Percentiles rank a stretch among this genome's conserved stretches.
phyloP scores from a whole-genome alignment of 2,113 vertebrate genomes.

The Rhodinocichla rosea region DNA sequence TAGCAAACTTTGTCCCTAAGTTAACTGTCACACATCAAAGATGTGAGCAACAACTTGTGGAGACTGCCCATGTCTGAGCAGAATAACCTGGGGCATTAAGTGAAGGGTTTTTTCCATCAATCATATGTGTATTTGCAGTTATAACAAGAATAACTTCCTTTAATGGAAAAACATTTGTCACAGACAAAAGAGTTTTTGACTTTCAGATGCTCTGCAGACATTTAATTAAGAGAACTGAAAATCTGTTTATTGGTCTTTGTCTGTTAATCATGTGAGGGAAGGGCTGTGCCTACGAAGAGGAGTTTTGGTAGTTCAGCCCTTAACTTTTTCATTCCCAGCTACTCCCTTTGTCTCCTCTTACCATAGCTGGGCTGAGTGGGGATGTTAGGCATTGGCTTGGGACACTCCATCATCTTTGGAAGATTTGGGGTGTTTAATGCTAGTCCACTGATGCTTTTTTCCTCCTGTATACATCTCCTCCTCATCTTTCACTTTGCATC shows the following conservation, averaged over 20 bases:
- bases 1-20: background rate
- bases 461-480: background rate
- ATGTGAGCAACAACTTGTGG: background rate
- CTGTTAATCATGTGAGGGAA: background rate
- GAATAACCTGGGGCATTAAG: background rate
- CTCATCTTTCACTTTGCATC: background rate
- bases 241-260: background rate
- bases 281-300: background rate
- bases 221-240: background rate
- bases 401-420: background rate
- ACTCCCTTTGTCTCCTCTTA: background rate
- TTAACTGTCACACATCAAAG: background rate
- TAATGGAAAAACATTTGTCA: background rate
- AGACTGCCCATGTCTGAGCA: background rate
- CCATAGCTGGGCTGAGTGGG: background rate
- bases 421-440: background rate
- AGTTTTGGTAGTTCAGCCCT: background rate
- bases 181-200: background rate
- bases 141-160: background rate
- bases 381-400: background rate
- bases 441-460: background rate
- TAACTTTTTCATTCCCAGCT: background rate
- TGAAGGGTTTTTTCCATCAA: background rate
- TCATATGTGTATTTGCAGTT: background rate
- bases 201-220: background rate